Evolutionary conservation across 2,113 vertebrate species (phyloP).

Genomic region (Amphilophus citrinellus): DNA sequence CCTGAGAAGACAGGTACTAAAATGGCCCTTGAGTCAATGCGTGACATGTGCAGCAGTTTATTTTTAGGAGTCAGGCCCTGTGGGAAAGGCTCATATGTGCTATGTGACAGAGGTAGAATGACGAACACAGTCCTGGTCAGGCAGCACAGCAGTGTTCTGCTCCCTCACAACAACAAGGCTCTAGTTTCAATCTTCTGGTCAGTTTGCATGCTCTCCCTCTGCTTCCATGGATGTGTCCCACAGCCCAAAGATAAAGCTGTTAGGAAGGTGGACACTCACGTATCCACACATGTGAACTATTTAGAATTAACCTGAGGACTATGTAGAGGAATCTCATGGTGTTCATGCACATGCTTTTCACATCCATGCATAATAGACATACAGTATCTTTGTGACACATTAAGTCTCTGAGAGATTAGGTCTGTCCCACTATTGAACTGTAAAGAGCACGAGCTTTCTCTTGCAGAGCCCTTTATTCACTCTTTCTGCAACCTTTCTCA

Average conservation of each 20-base stretch:
- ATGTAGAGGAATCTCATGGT: background rate
- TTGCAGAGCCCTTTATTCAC: conserved; percentile 3
- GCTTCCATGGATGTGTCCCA: background rate
- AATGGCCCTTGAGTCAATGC: background rate
- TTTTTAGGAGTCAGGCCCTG: background rate
- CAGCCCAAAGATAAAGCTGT: background rate
- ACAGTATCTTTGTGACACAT: background rate
- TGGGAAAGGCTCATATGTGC: background rate
- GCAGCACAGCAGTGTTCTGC: background rate
- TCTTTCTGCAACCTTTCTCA: background rate
- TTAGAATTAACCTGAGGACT: background rate
- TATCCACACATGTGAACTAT: too few species aligned
- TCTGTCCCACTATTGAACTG: background rate
- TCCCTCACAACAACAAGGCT: background rate
- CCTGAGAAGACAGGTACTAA: background rate
- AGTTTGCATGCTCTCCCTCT: background rate
- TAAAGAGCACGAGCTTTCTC: background rate
- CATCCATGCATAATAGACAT: background rate
- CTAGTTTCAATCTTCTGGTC: background rate
- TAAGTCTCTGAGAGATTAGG: background rate
- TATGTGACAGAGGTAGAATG: background rate
- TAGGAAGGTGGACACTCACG: background rate
- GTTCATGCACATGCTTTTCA: background rate
- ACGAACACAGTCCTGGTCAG: background rate
- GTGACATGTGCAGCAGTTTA: background rate